phyloP scores from a whole-genome alignment of 1,140 invertebrate species.

The Kradibia gibbosae region DNA sequence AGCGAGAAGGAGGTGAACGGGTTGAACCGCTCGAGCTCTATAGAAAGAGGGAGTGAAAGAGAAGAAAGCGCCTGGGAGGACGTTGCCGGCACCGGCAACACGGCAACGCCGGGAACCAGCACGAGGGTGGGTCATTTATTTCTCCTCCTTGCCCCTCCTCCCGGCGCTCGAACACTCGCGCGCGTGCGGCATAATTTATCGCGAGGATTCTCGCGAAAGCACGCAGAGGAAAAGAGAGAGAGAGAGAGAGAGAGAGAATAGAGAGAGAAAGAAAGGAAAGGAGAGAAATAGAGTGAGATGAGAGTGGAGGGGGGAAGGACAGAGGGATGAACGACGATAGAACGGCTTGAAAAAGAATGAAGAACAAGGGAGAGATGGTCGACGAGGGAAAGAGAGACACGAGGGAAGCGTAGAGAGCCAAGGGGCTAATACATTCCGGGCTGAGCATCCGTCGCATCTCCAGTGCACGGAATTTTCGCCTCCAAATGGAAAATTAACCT shows the following conservation, averaged over 20 bases:
- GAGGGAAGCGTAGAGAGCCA: slow-evolving; percentile 55
- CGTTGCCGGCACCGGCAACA: slow-evolving; percentile 52
- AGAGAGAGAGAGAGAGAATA: slow-evolving; percentile 59
- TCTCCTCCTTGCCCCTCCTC: slow-evolving; percentile 58
- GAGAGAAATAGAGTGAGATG: slow-evolving; percentile 53
- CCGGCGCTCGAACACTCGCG: slow-evolving; percentile 34
- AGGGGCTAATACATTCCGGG: slow-evolving; percentile 63
- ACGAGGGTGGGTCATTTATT: slow-evolving; percentile 73
- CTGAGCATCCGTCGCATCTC: slow-evolving; percentile 52
- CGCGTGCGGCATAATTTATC: slow-evolving; percentile 72
- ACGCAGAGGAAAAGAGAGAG: slow-evolving; percentile 63
- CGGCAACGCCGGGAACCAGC: slow-evolving; percentile 55
- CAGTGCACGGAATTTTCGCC: slow-evolving; percentile 58
- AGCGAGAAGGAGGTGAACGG: slow-evolving; percentile 39
- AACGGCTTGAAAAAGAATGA: slow-evolving; percentile 46
- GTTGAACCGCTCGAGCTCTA: slow-evolving; percentile 52
- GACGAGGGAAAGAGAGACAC: slow-evolving; percentile 1
- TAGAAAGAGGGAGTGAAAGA: slow-evolving; percentile 47
- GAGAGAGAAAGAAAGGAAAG: slow-evolving; percentile 52
- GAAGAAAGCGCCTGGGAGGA: slow-evolving; percentile 52
- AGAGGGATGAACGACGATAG: slow-evolving; percentile 49
- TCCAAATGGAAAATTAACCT: slow-evolving; percentile 65
- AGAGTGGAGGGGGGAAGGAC: slow-evolving; percentile 38
- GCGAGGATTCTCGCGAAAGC: slow-evolving; percentile 74
- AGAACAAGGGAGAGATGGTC: slow-evolving; percentile 19